Conservation (phyloP, 2,888 invertebrate genomes). For the Tetragonisca angustula region DNA sequence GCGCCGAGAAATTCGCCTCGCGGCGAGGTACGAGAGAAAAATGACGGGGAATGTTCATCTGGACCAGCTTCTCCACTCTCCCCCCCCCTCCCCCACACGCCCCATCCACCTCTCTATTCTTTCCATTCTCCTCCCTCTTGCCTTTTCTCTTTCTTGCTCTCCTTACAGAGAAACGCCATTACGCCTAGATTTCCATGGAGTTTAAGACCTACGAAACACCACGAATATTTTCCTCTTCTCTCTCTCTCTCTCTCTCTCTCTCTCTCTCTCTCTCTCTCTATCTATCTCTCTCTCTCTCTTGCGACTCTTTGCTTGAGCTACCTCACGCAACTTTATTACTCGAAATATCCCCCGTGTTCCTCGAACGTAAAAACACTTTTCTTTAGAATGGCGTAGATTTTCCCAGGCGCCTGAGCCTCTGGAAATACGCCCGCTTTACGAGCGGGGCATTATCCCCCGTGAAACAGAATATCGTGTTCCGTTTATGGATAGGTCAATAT, state of each 20-base stretch:
- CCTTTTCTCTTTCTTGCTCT: slow-evolving; percentile 24
- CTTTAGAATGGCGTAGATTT: not conserved
- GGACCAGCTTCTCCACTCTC: slow-evolving; percentile 16
- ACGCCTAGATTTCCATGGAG: slow-evolving; percentile 33
- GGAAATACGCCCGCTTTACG: slow-evolving; percentile 8
- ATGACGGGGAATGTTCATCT: slow-evolving; percentile 53
- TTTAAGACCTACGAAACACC: slow-evolving; percentile 25
- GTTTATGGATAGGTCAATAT: slow-evolving; percentile 9
- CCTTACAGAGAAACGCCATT: slow-evolving; percentile 45
- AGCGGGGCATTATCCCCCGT: not conserved
- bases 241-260: slow-evolving; percentile 4
- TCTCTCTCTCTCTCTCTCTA: not conserved
- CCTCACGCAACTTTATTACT: slow-evolving; percentile 35
- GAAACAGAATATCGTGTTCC: slow-evolving; percentile 6
- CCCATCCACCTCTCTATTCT: not conserved
- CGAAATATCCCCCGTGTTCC: slow-evolving; percentile 22
- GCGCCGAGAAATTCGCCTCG: slow-evolving; percentile 42
- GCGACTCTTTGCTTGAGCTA: not conserved
- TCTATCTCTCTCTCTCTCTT: not conserved
- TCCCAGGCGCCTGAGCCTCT: not conserved
- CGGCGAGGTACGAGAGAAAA: slow-evolving; percentile 46
- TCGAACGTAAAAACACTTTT: not conserved
- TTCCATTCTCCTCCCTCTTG: slow-evolving; percentile 24
- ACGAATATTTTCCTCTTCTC: not conserved
- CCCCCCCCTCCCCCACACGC: not conserved